Evolutionary conservation across 2,113 vertebrate genomes (phyloP), one percentile per base, ranked within the genome.

Genomic region (Tachuris rubrigastra): DNA sequence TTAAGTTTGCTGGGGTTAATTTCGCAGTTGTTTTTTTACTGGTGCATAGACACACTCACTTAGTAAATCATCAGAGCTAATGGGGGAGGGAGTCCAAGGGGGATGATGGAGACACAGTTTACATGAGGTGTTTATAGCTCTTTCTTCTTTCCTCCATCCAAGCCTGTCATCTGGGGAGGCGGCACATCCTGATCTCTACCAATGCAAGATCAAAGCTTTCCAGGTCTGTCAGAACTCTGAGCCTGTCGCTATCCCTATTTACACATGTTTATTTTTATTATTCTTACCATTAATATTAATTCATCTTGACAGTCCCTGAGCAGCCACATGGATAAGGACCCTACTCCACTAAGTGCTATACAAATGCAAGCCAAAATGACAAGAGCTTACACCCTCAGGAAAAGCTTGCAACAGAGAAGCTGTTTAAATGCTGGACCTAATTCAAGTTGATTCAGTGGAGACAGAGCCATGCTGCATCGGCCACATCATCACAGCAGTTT

Each of bases 261-360:
- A 89, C 76, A 90, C 3, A 0, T 68, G 67, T 86, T 94, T 93
- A 96, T 94, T 88, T 90, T 95, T 86, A 77, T 69, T 63, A 88
- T 75, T 91, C 74, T 71, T 82, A 77, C 80, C 65, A 94, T 81
- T 94, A 95, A 93, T 80, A 85, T 76, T 90, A 85, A 94, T 60
- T 85, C 47, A 68, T 68, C 73, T 88, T 93, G 71, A 91, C 85
- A 93, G 63, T 24, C 76, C 16, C 75, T 62, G 59, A 92, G 83
- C 68, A 96, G 73, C 14, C 75, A 71, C 33, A 18, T 8, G 30
- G 50, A 25, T 55, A 90, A 94, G 44, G 31, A 75, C 44, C 18
- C 44, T 65, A 53, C 44, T 42, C 71, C 9, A 27, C 50, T 74
- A 88, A 85, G 76, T 2, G 3, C 37, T 75, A 18, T 30, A 81